Conservation (phyloP, 1,140 invertebrate genomes). For the Pseudobourletiella spinata region DNA sequence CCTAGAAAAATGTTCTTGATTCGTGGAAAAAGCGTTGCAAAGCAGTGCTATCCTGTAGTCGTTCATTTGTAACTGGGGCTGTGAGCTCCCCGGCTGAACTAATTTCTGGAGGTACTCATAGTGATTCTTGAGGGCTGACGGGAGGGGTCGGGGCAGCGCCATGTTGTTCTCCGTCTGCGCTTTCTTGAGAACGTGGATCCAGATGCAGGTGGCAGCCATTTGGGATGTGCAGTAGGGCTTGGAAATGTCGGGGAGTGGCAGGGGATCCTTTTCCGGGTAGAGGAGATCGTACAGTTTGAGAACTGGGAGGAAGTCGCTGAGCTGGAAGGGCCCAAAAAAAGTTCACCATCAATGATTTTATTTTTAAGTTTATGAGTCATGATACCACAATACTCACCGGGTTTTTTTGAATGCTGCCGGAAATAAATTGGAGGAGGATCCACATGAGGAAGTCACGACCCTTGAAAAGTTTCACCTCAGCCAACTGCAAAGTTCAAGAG, state of each 20-base stretch:
- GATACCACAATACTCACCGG: constrained; percentile 49
- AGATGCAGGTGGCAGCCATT: constrained; percentile 90
- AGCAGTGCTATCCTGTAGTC: constrained; percentile 62
- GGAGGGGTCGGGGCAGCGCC: constrained; percentile 67
- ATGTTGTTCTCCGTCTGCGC: constrained; percentile 68
- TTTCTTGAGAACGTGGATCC: constrained; percentile 91
- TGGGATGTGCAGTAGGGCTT: constrained; percentile 79
- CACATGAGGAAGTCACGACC: constrained; percentile 94
- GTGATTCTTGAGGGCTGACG: constrained; percentile 71
- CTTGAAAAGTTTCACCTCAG: constrained; percentile 68
- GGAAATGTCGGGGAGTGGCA: constrained; percentile 79
- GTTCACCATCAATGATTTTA: constrained; percentile 11
- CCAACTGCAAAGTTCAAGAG: constrained; percentile 48
- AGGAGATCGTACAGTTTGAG: constrained; percentile 83
- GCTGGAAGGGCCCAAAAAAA: constrained; percentile 43
- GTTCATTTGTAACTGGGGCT: constrained; percentile 28
- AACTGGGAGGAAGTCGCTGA: constrained; percentile 81
- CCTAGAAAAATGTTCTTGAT: constrained; percentile 65
- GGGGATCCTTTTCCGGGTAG: constrained; percentile 71
- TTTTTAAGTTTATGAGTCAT: not conserved
- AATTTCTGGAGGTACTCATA: constrained; percentile 53
- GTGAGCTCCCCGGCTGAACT: constrained; percentile 23
- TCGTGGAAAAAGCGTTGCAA: constrained; percentile 89
- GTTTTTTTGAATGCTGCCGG: constrained; percentile 91
- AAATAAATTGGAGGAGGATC: constrained; percentile 93